These are phyloP conservation scores for Malurus alboscapulatus DNA, from an alignment of 2,113 vertebrate species.

Conservation along the genomic window DNA sequence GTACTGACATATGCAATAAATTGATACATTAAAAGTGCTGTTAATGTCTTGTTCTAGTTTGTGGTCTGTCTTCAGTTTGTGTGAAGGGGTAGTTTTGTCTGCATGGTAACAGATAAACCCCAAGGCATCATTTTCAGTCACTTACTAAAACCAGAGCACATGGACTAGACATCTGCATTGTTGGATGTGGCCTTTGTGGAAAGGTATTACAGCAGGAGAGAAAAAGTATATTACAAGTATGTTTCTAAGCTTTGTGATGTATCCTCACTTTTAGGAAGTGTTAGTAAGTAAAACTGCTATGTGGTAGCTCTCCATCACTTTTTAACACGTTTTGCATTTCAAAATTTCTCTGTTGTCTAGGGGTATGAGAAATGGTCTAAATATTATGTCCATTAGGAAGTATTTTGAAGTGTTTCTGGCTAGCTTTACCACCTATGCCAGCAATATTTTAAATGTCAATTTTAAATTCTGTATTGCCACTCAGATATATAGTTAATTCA, in stretches of 20 bases:
- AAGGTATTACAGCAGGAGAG: background rate
- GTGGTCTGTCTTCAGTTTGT: background rate
- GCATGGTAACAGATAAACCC: background rate
- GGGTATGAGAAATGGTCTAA: background rate
- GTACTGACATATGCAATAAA: conserved; percentile 94
- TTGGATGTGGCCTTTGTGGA: background rate
- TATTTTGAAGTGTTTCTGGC: background rate
- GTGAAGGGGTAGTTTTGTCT: background rate
- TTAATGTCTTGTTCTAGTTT: conserved; percentile 56
- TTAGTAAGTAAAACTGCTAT: background rate
- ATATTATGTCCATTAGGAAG: background rate
- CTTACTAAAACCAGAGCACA: background rate
- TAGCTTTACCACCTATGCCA: background rate
- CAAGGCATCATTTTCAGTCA: background rate
- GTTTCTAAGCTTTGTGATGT: background rate
- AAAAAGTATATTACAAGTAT: background rate
- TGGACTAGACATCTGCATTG: background rate
- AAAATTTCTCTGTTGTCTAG: background rate
- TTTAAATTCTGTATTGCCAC: background rate
- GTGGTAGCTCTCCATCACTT: background rate
- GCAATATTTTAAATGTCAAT: background rate
- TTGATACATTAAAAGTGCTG: conserved; percentile 77
- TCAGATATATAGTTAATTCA: background rate
- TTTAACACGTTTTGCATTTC: background rate
- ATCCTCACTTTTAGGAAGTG: background rate